These are phyloP conservation scores for Eriosoma lanigerum DNA, from an alignment of 1,140 invertebrate species.

Conservation along the genomic window DNA sequence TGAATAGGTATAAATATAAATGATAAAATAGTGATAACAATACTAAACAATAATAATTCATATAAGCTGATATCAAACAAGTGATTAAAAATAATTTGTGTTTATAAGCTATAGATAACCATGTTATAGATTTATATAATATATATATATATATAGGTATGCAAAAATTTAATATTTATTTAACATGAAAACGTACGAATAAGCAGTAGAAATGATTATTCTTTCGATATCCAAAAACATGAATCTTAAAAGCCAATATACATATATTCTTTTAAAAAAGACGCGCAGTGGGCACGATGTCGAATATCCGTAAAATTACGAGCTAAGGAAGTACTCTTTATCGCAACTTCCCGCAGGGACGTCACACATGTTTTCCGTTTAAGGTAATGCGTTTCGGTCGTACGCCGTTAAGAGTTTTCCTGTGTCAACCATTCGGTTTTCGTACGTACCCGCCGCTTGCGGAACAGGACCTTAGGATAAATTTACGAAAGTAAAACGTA, in stretches of 20 bases:
- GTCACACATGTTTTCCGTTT: constrained; percentile 24
- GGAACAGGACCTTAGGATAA: not conserved
- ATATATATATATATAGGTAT: too few species aligned
- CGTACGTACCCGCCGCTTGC: not conserved
- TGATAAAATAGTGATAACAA: too few species aligned
- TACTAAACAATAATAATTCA: too few species aligned
- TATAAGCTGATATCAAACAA: too few species aligned
- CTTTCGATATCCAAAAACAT: not conserved
- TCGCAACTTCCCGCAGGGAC: constrained; percentile 9
- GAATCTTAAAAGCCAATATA: constrained; percentile 6
- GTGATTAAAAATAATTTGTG: too few species aligned
- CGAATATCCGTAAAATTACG: constrained; percentile 10
- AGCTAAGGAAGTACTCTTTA: not conserved
- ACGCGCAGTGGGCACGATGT: not conserved
- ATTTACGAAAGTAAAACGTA: constrained; percentile 3
- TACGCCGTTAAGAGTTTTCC: constrained; percentile 37
- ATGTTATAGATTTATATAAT: too few species aligned
- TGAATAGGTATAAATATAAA: too few species aligned
- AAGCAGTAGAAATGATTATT: not conserved
- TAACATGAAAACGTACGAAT: too few species aligned
- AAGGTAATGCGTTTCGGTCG: constrained; percentile 39
- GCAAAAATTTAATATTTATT: too few species aligned
- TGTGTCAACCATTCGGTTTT: constrained; percentile 14
- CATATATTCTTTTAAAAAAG: not conserved
- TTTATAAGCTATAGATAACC: too few species aligned